phyloP scores from a whole-genome alignment of 2,797 vertebrate species.

The Thalassophryne amazonica region DNA sequence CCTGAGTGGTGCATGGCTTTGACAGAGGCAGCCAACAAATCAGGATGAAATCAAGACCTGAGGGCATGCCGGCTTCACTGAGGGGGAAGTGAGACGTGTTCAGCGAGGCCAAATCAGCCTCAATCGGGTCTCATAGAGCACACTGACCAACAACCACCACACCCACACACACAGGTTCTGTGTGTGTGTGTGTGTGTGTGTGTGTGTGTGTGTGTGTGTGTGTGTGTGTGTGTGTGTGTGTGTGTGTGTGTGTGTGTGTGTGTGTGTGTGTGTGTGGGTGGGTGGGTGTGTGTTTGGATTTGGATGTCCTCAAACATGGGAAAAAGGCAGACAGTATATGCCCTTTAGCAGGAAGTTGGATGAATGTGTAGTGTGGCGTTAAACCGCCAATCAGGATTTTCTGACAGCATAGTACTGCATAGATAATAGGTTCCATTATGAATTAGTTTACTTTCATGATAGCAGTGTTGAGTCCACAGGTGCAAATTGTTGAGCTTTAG shows the following conservation, averaged over 20 bases:
- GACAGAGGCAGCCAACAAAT: conserved; percentile 74
- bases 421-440: background rate
- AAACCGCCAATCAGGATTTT: too few relatives aligned
- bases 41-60: conserved; percentile 72
- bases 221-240: too few relatives aligned
- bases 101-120: conserved; percentile 70
- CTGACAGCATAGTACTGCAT: background rate
- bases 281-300: background rate
- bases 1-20: conserved; percentile 56
- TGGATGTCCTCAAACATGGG: background rate
- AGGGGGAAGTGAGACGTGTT: conserved; percentile 73
- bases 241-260: background rate
- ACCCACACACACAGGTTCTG: conserved; percentile 36
- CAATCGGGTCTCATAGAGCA: conserved; percentile 61
- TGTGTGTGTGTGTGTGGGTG: background rate
- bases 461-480: background rate
- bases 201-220: background rate
- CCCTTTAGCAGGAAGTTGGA: too few relatives aligned
- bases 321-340: background rate
- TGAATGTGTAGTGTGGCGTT: too few relatives aligned
- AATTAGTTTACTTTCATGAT: background rate
- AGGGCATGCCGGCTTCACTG: conserved; percentile 70
- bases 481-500: too few relatives aligned
- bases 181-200: background rate
- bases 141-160: conserved; percentile 40